Conservation (phyloP, 92 coral and sea anemone species). For the Montipora capitata region DNA sequence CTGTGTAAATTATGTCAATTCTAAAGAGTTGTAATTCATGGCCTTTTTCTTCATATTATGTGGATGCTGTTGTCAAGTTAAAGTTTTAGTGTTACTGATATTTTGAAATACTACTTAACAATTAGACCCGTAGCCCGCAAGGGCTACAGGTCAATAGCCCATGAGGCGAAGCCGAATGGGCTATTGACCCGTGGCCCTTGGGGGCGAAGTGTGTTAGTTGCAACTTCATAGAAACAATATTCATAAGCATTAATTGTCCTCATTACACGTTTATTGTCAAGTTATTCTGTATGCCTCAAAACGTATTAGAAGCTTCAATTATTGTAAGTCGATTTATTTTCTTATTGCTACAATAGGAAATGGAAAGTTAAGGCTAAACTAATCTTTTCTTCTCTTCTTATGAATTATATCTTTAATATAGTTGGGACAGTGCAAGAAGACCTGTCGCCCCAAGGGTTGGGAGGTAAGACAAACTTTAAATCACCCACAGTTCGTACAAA, state of each 20-base stretch:
- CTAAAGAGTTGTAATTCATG: constrained; percentile 20
- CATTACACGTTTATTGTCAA: neutral
- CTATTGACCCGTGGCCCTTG: too few relatives aligned
- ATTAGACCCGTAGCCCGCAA: too few relatives aligned
- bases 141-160: too few relatives aligned
- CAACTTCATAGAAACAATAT: too few relatives aligned
- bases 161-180: too few relatives aligned
- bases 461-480: constrained; percentile 16
- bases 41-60: constrained; percentile 4
- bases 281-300: constrained; percentile 15
- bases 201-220: too few relatives aligned
- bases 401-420: constrained; percentile 23
- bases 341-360: neutral
- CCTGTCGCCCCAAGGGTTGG: constrained; percentile 32
- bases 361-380: constrained; percentile 2
- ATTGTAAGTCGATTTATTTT: constrained; percentile 21
- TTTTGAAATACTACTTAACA: constrained; percentile 20
- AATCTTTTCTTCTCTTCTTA: constrained; percentile 12
- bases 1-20: constrained; percentile 2
- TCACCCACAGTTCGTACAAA: neutral
- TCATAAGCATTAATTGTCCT: constrained; percentile 12
- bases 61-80: neutral
- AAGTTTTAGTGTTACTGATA: constrained; percentile 1
- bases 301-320: constrained; percentile 8
- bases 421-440: constrained; percentile 23